These are phyloP conservation scores for Dipodomys ordii DNA, from an alignment of 2,113 vertebrate species.

Conservation along the genomic window DNA sequence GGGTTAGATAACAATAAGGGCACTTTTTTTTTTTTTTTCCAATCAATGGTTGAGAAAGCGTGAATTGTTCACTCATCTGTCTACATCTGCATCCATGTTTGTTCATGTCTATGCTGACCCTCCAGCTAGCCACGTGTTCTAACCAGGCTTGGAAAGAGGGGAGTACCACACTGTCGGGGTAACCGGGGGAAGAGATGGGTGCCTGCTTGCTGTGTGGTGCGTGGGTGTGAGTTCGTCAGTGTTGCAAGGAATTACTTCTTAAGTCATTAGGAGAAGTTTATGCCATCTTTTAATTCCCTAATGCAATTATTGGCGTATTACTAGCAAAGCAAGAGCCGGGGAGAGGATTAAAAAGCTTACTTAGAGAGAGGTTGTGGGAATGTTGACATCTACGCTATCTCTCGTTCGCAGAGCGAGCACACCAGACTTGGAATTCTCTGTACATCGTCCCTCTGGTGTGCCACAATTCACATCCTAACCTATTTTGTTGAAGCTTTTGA, in stretches of 20 bases:
- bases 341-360: conserved; percentile 32
- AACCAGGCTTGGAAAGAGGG: conserved; percentile 58
- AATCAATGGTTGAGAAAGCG: conserved; percentile 63
- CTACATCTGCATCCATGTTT: conserved; percentile 66
- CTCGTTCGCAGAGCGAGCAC: not conserved
- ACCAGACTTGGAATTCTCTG: not conserved
- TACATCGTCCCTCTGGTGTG: no score
- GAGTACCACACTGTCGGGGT: not conserved
- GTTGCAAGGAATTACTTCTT: conserved; percentile 32
- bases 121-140: conserved; percentile 58
- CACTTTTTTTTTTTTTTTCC: conserved; percentile 43
- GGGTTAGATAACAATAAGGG: conserved; percentile 49
- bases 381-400: not conserved
- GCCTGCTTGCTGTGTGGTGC: not conserved
- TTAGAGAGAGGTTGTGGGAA: not conserved
- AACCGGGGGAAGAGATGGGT: no score
- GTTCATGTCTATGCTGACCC: conserved; percentile 49
- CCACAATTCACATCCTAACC: no score
- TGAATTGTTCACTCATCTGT: conserved; percentile 77
- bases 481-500: no score
- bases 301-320: conserved; percentile 30
- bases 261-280: conserved; percentile 35
- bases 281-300: conserved; percentile 63
- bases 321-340: conserved; percentile 41
- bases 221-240: not conserved